Evolutionary conservation across 2,797 vertebrate species (phyloP).

Genomic region (Sebastolobus altivelis): DNA sequence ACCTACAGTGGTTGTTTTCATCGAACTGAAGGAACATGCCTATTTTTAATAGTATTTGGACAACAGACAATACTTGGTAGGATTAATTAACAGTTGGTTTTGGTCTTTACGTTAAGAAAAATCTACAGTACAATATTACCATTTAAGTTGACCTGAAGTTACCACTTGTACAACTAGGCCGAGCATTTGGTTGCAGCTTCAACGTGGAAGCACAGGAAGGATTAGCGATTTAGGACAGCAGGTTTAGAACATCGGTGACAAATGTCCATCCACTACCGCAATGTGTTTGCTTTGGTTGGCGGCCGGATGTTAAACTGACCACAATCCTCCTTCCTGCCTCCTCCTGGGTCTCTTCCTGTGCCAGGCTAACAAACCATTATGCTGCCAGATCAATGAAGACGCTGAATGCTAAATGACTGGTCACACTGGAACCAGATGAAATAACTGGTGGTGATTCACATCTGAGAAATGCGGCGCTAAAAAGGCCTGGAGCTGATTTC

Average conservation of each 20-base stretch:
- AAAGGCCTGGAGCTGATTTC: conserved; percentile 42
- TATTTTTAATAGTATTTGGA: not conserved
- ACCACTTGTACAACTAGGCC: not conserved
- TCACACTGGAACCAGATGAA: conserved; percentile 63
- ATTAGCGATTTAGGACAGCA: not conserved
- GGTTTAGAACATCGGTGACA: conserved; percentile 22
- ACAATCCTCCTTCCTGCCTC: conserved; percentile 63
- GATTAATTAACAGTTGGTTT: not conserved
- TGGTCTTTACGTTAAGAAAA: not conserved
- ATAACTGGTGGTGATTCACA: conserved; percentile 62
- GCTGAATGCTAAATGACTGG: conserved; percentile 61
- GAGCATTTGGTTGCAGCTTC: not conserved
- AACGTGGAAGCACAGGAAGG: not conserved
- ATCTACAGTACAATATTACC: not conserved
- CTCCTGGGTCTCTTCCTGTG: conserved; percentile 60
- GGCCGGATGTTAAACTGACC: conserved; percentile 59
- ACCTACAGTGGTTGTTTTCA: not conserved
- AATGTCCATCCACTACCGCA: conserved; percentile 31
- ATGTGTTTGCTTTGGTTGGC: conserved; percentile 54
- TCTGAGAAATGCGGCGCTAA: conserved; percentile 48
- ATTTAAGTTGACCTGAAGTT: not conserved
- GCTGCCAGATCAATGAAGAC: conserved; percentile 68
- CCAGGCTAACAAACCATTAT: conserved; percentile 69
- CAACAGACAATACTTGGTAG: not conserved
- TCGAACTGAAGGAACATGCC: not conserved